Conservation (phyloP, 2,888 invertebrate species). For the Hartigia nigra region DNA sequence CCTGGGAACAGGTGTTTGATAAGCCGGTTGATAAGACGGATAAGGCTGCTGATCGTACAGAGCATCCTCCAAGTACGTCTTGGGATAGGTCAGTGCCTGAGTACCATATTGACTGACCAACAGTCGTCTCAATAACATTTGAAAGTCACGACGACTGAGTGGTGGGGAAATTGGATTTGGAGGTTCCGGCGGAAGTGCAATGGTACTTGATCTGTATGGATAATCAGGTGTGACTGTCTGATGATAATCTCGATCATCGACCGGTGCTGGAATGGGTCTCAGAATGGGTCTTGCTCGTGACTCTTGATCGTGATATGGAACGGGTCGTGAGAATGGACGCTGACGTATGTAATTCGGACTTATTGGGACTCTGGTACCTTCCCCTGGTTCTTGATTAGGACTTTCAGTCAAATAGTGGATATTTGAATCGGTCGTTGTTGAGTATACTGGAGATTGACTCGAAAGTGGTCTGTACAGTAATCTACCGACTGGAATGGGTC, state of each 20-base stretch:
- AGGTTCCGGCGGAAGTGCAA: slow-evolving; percentile 66
- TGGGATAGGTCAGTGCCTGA: slow-evolving; percentile 58
- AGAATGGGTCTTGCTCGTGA: slow-evolving; percentile 43
- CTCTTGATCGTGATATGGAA: slow-evolving; percentile 32
- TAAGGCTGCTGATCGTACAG: slow-evolving; percentile 61
- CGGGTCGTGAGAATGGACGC: slow-evolving; percentile 40
- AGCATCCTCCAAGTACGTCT: slow-evolving; percentile 60
- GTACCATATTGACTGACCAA: slow-evolving; percentile 71
- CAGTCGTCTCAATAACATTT: slow-evolving; percentile 74
- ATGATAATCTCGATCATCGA: slow-evolving; percentile 56
- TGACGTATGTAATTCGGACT: slow-evolving; percentile 44
- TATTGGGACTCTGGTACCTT: slow-evolving; percentile 45
- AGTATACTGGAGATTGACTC: slow-evolving; percentile 47
- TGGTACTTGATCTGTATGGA: slow-evolving; percentile 43
- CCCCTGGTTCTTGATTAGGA: slow-evolving; percentile 46
- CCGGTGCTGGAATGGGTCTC: slow-evolving; percentile 39
- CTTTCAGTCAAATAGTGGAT: slow-evolving; percentile 57
- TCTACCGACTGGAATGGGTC: slow-evolving; percentile 48
- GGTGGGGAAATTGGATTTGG: slow-evolving; percentile 74
- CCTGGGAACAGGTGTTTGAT: slow-evolving; percentile 50
- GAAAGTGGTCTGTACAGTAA: slow-evolving; percentile 47
- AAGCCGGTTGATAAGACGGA: slow-evolving; percentile 65
- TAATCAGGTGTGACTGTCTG: slow-evolving; percentile 49
- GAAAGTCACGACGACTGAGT: slow-evolving; percentile 78
- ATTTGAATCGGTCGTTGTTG: slow-evolving; percentile 50